Evolutionary conservation across 2,888 invertebrate species (phyloP), one percentile per base, ranked within the genome.

Genomic region (Phengaris alcon): DNA sequence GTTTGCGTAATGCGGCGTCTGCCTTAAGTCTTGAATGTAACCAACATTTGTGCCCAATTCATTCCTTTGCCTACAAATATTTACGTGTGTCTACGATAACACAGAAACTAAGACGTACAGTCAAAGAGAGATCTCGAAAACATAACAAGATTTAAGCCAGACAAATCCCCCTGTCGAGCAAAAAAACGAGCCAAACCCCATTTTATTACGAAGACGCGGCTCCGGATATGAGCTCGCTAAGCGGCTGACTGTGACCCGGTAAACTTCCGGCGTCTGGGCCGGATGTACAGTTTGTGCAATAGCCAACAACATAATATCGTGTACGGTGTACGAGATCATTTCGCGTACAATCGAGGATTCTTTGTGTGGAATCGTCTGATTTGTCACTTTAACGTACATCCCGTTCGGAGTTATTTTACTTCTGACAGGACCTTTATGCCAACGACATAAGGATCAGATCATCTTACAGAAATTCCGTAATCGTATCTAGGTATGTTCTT

Each of bases 241-340:
- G 70, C 70, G 51, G 48, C 22, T 70, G 70, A 70, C 51, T 70
- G 70, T 70, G 70, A 70, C 70, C 70, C 15, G 70, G 70, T 48
- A 70, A n/a, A 70, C 70, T 70, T 70, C 70, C 70, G 70, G 15
- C 51, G 70, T 70, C 70, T 70, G 15, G 54, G 46, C 57, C 72
- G 51, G 35, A 75, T 69, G 52, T 69, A 44, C 55, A 59, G 35
- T 64, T 64, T 64, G 64, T 44, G 13, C 22, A 64, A 48, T 48
- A 48, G 35, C 64, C 22, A 64, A 48, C 5, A 48, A 64, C 64
- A 44, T 64, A 64, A 44, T 64, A 64, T 64, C 59, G 64, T 44
- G 15, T 64, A 64, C 35, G 12, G 12, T 6, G 35, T 22, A 22
- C 22, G 22, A 22, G 22, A 22, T 22, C 22, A 52, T 52, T 52